These are phyloP conservation scores for Bimastos eiseni DNA, from an alignment of 2,888 invertebrate species.

Conservation along the genomic window DNA sequence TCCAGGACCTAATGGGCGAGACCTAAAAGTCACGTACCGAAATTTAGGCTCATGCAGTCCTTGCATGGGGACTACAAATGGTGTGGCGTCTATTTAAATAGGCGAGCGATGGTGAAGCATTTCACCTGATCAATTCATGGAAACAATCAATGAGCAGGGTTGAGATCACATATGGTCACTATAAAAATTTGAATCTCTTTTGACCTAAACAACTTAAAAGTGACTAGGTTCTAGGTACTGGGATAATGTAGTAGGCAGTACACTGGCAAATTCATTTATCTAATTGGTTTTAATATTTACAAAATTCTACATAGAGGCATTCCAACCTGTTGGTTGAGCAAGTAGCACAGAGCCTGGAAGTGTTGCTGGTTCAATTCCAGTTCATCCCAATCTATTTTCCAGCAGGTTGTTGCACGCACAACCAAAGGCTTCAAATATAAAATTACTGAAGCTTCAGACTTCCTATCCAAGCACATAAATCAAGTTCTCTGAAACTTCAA, in stretches of 20 bases:
- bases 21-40: no score
- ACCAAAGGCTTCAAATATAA: slow-evolving; percentile 52
- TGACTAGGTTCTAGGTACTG: no score
- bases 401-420: slow-evolving; percentile 55
- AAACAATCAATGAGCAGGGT: no score
- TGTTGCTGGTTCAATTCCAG: slow-evolving; percentile 55
- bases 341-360: slow-evolving; percentile 52
- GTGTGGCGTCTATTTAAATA: no score
- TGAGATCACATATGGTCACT: no score
- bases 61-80: no score
- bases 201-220: not conserved
- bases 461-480: not conserved
- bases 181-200: not conserved
- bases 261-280: no score
- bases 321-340: slow-evolving; percentile 42
- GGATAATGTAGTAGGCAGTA: not conserved
- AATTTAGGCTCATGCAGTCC: no score
- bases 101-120: no score
- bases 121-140: no score
- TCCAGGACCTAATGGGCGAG: no score
- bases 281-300: no score
- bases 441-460: not conserved
- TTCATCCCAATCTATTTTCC: slow-evolving; percentile 61
- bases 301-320: not conserved
- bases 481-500: not conserved